These are phyloP conservation scores for Tetramorium alpestre DNA, from an alignment of 1,140 invertebrate species.

Conservation along the genomic window DNA sequence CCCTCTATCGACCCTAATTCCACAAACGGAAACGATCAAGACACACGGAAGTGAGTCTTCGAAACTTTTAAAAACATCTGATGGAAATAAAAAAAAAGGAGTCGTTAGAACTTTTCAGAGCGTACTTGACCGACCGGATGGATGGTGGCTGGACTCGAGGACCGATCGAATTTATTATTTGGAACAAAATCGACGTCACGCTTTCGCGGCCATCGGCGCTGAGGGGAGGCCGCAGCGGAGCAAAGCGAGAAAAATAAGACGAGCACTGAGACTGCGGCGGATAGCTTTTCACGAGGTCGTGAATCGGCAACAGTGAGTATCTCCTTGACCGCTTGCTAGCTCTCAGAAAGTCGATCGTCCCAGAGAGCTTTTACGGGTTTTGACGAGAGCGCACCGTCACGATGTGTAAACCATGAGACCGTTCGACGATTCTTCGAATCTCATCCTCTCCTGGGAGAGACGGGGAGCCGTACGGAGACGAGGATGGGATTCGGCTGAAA, in stretches of 20 bases:
- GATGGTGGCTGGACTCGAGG: neutral
- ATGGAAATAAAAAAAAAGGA: constrained; percentile 39
- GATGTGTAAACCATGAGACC: constrained; percentile 83
- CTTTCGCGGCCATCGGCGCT: constrained; percentile 13
- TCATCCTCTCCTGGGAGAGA: constrained; percentile 43
- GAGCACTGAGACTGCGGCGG: constrained; percentile 53
- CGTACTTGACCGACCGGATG: constrained; percentile 15
- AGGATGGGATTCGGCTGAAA: constrained; percentile 68
- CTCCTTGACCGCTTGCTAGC: constrained; percentile 77
- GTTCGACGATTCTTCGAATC: constrained; percentile 71
- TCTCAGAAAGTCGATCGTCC: constrained; percentile 72
- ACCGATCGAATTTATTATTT: constrained; percentile 60
- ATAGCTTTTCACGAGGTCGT: constrained; percentile 74
- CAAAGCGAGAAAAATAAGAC: constrained; percentile 51
- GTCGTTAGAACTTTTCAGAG: constrained; percentile 39
- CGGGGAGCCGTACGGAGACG: constrained; percentile 23
- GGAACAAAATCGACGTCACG: constrained; percentile 56
- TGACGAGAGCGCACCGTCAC: constrained; percentile 75
- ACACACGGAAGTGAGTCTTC: constrained; percentile 33
- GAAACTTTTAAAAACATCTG: constrained; percentile 67
- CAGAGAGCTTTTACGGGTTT: constrained; percentile 79
- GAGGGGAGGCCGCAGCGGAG: neutral
- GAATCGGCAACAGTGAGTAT: constrained; percentile 74
- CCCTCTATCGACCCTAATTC: neutral
- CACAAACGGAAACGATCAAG: constrained; percentile 9